Conservation (phyloP, 2,797 vertebrate species). For the Columba guinea region DNA sequence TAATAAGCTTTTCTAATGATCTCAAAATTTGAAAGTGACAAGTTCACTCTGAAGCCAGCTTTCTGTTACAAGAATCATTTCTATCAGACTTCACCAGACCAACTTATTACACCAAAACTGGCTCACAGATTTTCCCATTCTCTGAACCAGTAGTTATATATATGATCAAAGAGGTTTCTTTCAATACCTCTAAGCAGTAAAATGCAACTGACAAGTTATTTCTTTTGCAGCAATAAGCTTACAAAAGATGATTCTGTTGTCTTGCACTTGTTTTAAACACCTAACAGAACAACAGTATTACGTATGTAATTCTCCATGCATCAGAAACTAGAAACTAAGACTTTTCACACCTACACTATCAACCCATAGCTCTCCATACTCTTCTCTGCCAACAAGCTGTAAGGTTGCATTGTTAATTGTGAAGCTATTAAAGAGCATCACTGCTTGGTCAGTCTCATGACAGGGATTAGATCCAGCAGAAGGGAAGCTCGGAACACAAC, state of each 20-base stretch:
- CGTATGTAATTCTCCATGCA: rapidly evolving
- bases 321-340: neutral
- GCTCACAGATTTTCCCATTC: neutral
- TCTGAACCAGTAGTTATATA: neutral
- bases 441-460: neutral
- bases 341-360: neutral
- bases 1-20: neutral
- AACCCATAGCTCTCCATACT: neutral
- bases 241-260: neutral
- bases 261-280: neutral
- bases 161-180: neutral
- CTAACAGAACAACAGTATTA: neutral
- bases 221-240: neutral
- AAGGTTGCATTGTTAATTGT: neutral
- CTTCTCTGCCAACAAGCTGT: neutral
- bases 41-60: neutral
- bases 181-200: neutral
- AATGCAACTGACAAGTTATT: neutral
- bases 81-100: neutral
- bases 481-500: neutral
- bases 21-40: neutral
- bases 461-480: neutral
- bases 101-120: neutral
- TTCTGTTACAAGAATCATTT: neutral
- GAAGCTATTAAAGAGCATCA: neutral